A percentile compares a stretch with the other conserved stretches of the same genome.
These are phyloP conservation scores for Ischnus inquisitorius DNA, from an alignment of 2,888 invertebrate genomes.

Conservation along the genomic window DNA sequence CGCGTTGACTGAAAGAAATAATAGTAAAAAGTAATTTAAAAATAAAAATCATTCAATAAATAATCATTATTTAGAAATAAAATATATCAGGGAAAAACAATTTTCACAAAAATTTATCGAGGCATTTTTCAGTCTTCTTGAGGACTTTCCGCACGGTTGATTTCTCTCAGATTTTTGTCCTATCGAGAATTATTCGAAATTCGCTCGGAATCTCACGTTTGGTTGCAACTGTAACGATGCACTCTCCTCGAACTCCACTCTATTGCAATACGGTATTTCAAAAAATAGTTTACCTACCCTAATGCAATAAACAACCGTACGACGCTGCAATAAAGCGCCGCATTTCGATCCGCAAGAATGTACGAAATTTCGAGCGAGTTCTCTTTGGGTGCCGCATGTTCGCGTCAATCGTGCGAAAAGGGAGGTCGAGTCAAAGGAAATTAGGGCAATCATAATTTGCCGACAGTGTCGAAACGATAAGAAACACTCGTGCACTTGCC, in stretches of 20 bases:
- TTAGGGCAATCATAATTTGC: conserved; percentile 79
- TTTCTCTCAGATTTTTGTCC: no score
- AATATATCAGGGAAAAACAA: no score
- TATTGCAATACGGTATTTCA: background rate
- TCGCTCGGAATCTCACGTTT: no score
- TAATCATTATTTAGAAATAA: no score
- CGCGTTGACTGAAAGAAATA: background rate
- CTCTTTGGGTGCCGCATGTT: background rate
- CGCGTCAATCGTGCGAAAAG: conserved; percentile 65
- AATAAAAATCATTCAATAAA: no score
- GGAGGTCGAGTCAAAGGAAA: conserved; percentile 68
- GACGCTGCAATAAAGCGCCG: background rate
- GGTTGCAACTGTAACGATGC: no score
- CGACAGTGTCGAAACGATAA: conserved; percentile 73
- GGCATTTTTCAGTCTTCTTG: no score
- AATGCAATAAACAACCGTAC: background rate
- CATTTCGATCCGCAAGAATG: background rate
- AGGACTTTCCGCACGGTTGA: no score
- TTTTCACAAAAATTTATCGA: no score
- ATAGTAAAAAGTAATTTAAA: no score
- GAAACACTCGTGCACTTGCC: conserved; percentile 77
- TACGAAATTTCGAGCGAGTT: background rate
- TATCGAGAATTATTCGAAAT: no score
- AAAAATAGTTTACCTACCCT: background rate
- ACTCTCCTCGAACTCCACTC: background rate